phyloP scores from a whole-genome alignment of 1,140 invertebrate genomes.

The Ips typographus region DNA sequence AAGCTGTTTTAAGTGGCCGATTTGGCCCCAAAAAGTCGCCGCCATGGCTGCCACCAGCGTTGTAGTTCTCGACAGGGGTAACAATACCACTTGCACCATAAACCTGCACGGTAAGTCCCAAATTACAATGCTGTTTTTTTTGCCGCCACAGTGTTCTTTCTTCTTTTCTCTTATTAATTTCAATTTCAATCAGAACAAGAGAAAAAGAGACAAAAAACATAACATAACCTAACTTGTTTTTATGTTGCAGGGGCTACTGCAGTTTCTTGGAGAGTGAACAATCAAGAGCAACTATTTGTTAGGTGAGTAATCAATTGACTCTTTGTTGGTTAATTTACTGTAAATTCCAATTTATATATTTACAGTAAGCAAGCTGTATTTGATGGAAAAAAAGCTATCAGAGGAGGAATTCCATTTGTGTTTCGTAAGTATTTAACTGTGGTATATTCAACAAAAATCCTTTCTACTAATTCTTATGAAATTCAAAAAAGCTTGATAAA shows the following conservation, averaged over 20 bases:
- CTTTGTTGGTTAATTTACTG: slow-evolving; percentile 3
- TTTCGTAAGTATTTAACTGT: slow-evolving; percentile 78
- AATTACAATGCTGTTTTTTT: slow-evolving; percentile 7
- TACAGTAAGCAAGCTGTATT: slow-evolving; percentile 87
- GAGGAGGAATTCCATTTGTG: slow-evolving; percentile 93
- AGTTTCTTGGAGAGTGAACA: slow-evolving; percentile 92
- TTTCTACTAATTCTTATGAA: too few species aligned
- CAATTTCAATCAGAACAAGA: not conserved
- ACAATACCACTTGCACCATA: slow-evolving; percentile 93
- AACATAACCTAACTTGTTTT: slow-evolving; percentile 49
- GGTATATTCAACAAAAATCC: too few species aligned
- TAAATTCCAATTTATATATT: not conserved
- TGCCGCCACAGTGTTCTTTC: slow-evolving; percentile 17
- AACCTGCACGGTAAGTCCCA: slow-evolving; percentile 84
- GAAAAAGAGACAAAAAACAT: slow-evolving; percentile 37
- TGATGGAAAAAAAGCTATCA: slow-evolving; percentile 92
- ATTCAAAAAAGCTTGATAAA: too few species aligned
- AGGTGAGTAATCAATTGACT: slow-evolving; percentile 62
- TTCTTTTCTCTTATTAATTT: slow-evolving; percentile 10
- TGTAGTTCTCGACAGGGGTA: slow-evolving; percentile 88
- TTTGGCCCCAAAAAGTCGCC: slow-evolving; percentile 29
- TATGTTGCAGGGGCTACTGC: slow-evolving; percentile 79
- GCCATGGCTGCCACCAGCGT: slow-evolving; percentile 81
- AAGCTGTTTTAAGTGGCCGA: slow-evolving; percentile 29
- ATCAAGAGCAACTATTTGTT: slow-evolving; percentile 92